Percentiles rank a stretch among this genome's conserved stretches.
Conservation (phyloP, 2,888 invertebrate genomes). For the Drosophila paranaensis region DNA sequence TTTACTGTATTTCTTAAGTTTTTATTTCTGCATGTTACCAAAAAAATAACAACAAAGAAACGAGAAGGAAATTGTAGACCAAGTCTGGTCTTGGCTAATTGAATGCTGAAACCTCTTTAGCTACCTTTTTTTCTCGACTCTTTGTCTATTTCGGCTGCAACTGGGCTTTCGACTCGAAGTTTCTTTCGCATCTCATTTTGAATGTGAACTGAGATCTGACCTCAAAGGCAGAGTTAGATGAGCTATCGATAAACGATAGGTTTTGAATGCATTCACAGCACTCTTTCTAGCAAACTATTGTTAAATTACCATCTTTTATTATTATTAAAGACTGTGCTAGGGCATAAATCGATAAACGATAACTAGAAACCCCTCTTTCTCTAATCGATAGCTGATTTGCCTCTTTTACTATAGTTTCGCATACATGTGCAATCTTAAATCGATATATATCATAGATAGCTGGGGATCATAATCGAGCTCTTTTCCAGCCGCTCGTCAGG, state of each 20-base stretch:
- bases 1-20: slow-evolving; percentile 28
- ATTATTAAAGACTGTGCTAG: no score
- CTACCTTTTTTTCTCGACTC: neutral
- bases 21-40: slow-evolving; percentile 33
- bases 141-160: slow-evolving; percentile 1
- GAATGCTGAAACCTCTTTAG: slow-evolving; percentile 18
- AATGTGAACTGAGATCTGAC: neutral
- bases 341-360: neutral
- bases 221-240: neutral
- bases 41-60: slow-evolving; percentile 7
- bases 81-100: slow-evolving; percentile 27
- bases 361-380: no score
- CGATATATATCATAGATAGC: no score
- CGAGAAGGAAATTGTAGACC: slow-evolving; percentile 16
- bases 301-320: neutral
- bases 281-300: neutral
- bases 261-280: neutral
- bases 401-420: neutral
- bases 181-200: neutral
- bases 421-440: no score
- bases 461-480: neutral
- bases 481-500: neutral
- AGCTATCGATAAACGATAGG: neutral
- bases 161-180: slow-evolving; percentile 6
- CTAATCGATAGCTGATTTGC: neutral